Conservation (phyloP, 2,797 vertebrate species). For the Sciurus vulgaris region DNA sequence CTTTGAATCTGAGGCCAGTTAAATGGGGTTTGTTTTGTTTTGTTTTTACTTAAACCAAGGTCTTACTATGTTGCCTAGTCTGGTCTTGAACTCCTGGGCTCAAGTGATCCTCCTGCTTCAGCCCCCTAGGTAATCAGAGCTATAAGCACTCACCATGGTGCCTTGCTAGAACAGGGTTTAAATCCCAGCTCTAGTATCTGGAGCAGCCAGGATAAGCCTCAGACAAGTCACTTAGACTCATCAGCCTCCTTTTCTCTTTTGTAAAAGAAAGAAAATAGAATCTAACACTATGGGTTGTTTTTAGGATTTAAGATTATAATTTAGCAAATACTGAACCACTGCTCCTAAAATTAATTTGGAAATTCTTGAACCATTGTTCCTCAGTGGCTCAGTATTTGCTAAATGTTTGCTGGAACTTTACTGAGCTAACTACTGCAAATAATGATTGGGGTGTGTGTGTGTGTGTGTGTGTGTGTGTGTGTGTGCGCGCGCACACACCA, state of each 20-base stretch:
- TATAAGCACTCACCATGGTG: no score
- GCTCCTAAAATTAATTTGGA: background rate
- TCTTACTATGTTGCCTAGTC: no score
- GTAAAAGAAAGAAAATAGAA: background rate
- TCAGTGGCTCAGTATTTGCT: no score
- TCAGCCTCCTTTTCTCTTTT: background rate
- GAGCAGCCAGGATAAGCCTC: background rate
- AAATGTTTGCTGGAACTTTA: no score
- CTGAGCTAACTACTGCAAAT: no score
- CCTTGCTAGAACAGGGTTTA: background rate
- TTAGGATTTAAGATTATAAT: constrained; percentile 9
- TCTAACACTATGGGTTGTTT: background rate
- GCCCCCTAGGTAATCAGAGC: no score
- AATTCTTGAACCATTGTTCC: background rate
- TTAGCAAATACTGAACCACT: background rate
- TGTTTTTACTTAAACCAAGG: no score
- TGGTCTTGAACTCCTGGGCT: no score
- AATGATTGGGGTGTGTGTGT: no score
- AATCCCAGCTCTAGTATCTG: background rate
- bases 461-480: no score
- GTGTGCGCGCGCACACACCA: background rate
- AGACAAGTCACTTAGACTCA: background rate
- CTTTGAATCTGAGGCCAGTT: background rate
- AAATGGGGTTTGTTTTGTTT: background rate
- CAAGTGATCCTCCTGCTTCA: no score